Evolutionary conservation across 1,140 invertebrate species (phyloP).

Genomic region (Eumeta japonica): DNA sequence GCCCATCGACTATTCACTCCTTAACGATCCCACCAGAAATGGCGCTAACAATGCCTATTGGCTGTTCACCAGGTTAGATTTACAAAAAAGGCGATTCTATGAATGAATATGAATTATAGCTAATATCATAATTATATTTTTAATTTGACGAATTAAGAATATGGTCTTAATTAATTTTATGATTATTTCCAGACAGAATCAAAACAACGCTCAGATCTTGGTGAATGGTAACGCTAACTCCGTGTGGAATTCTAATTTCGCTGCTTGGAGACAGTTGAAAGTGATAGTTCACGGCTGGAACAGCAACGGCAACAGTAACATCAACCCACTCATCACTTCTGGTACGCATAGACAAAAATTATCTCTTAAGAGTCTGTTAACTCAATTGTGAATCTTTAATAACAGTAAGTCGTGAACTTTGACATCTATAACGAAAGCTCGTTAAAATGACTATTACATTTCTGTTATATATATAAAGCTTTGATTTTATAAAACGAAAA

Average conservation of each 20-base stretch:
- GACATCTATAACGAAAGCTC: too few relatives aligned
- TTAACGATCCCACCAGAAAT: slow-evolving; percentile 18
- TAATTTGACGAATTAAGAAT: slow-evolving; percentile 2
- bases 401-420: too few relatives aligned
- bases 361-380: too few relatives aligned
- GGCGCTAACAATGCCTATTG: too few relatives aligned
- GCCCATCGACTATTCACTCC: slow-evolving; percentile 12
- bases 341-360: too few relatives aligned
- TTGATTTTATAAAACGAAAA: too few relatives aligned
- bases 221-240: slow-evolving; percentile 19
- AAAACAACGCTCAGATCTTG: slow-evolving; percentile 18
- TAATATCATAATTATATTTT: background rate
- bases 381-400: too few relatives aligned
- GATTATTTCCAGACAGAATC: slow-evolving; percentile 23
- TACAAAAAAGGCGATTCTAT: slow-evolving; percentile 5
- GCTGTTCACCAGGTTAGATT: slow-evolving; percentile 9
- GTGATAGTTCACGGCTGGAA: slow-evolving; percentile 41
- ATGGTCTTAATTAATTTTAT: background rate
- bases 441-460: too few relatives aligned
- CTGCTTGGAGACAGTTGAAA: slow-evolving; percentile 12
- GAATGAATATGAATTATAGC: too few relatives aligned
- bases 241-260: slow-evolving; percentile 27
- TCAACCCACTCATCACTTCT: slow-evolving; percentile 3
- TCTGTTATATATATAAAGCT: too few relatives aligned
- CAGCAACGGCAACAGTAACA: slow-evolving; percentile 22